Evolutionary conservation across 1,140 invertebrate species (phyloP), one percentile per base, ranked within the genome.

Genomic region (Metopolophium dirhodum): DNA sequence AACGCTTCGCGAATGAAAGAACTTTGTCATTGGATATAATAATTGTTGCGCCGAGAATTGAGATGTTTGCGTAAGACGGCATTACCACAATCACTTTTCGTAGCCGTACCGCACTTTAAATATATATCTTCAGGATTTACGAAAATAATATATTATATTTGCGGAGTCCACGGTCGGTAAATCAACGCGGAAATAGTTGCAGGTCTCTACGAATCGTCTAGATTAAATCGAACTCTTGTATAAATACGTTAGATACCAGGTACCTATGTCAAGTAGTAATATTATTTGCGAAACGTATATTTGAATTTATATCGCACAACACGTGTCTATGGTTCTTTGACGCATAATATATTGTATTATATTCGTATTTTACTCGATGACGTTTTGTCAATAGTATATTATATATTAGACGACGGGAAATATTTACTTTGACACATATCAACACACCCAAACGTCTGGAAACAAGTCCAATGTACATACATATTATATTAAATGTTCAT

Each of bases 391-490:
- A 77, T 77, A 68, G 26, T n/a, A 18, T 77, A n/a, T 77, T n/a
- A 18, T 77, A 77, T 77, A 77, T 18, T 61, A n/a, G 61, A 68
- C 61, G 61, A 77, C 14, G 61, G 14, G 61, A 6, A n/a, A 77
- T 77, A 77, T 77, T 77, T 77, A 77, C 61, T 77, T 77, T 77
- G 61, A 77, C 61, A 77, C 61, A 77, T 77, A 77, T 77, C 61
- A n/a, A 77, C 61, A 68, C 11, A n/a, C 30, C 30, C 30, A 77
- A 77, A 77, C 14, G 61, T 77, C 61, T 77, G 18, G 61, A 77
- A 77, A n/a, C 61, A 77, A 77, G 30, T 77, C n/a, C 30, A 77
- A 77, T 77, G 61, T 77, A 77, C 61, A 18, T n/a, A 68, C 30
- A n/a, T 77, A 77, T n/a, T n/a, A n/a, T 35, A 77, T 77, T 35